Conservation (phyloP, 2,113 vertebrate species). For the Mus musculus region DNA sequence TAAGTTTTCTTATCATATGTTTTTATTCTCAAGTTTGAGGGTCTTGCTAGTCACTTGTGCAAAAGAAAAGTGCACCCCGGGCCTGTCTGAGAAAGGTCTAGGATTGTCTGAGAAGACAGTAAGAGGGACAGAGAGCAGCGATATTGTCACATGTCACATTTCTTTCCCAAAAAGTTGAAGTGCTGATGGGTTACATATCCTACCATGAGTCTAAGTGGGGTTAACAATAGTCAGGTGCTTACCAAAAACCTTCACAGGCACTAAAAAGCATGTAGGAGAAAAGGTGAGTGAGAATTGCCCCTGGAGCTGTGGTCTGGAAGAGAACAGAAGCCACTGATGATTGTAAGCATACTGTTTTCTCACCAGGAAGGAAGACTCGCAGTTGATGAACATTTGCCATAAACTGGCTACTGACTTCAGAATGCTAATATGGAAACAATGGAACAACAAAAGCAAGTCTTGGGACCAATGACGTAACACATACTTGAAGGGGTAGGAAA, state of each 20-base stretch:
- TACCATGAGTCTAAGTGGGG: conserved; percentile 5
- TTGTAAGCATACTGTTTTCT: neutral
- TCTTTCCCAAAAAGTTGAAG: neutral
- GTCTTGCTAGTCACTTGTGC: neutral
- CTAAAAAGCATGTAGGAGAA: neutral
- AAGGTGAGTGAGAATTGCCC: neutral
- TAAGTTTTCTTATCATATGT: neutral
- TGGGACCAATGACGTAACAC: neutral
- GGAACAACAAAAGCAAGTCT: neutral
- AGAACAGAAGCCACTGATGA: neutral
- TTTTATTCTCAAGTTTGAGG: conserved; percentile 19
- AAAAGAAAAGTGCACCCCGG: neutral
- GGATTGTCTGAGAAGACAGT: neutral
- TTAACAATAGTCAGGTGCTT: conserved; percentile 2
- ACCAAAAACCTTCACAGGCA: neutral
- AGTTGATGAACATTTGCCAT: neutral
- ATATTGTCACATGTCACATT: no score
- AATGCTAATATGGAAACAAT: conserved; percentile 2
- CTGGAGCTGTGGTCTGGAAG: neutral
- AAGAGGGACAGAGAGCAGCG: neutral
- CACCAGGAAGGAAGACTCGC: conserved; percentile 2
- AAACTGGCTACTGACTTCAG: neutral
- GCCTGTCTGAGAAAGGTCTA: neutral
- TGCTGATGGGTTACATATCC: neutral
- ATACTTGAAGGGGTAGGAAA: neutral